Evolutionary conservation across 23 tunicate genomes (phyloP).

Genomic region (Phallusia fumigata): DNA sequence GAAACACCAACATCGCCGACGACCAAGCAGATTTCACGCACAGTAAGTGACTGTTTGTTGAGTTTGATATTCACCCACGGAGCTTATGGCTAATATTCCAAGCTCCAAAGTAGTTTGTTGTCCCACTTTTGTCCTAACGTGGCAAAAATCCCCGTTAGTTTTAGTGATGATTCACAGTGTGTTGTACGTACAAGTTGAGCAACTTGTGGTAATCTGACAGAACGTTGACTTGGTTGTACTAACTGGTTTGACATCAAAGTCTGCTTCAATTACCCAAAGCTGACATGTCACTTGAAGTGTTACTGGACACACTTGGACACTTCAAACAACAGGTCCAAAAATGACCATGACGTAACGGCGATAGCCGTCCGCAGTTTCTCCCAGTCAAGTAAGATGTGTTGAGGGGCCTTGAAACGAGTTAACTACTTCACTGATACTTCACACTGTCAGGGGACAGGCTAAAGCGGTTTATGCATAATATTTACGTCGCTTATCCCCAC

Average conservation of each 20-base stretch:
- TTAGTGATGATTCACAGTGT: too few species aligned
- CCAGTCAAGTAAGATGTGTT: neutral
- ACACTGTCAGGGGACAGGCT: too few species aligned
- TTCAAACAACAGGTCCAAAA: neutral
- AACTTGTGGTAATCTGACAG: too few species aligned
- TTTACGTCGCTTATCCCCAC: too few species aligned
- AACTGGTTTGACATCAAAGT: neutral
- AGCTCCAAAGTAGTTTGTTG: neutral
- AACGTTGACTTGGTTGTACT: too few species aligned
- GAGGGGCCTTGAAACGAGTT: neutral
- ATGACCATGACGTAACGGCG: slow-evolving; percentile 1
- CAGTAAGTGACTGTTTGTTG: slow-evolving; percentile 7
- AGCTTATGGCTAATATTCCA: neutral
- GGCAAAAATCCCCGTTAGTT: too few species aligned
- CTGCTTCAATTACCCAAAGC: neutral
- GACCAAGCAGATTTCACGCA: slow-evolving; percentile 10
- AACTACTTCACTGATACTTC: too few species aligned
- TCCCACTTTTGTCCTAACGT: too few species aligned
- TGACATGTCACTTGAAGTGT: neutral
- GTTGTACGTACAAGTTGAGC: too few species aligned
- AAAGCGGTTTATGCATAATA: too few species aligned
- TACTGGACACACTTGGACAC: neutral
- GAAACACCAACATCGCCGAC: neutral
- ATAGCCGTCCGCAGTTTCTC: slow-evolving; percentile 5
- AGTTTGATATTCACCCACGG: neutral